Percentiles rank a stretch among this genome's conserved stretches.
These are phyloP conservation scores for Wiebesia pumilae DNA, from an alignment of 1,140 invertebrate species.

Conservation along the genomic window DNA sequence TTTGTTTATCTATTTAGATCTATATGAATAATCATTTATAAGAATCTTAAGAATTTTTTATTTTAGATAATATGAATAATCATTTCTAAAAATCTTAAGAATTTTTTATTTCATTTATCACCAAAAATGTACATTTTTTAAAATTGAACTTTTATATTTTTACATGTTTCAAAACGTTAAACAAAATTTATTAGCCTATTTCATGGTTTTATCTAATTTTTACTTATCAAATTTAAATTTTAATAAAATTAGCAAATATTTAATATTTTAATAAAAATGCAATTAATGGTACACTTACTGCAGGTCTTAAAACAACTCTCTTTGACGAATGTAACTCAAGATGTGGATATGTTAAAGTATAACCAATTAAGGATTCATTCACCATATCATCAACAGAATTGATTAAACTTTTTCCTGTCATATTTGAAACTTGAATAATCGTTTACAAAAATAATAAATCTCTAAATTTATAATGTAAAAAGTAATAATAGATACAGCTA, in stretches of 20 bases:
- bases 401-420: slow-evolving; percentile 79
- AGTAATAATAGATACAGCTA: neutral
- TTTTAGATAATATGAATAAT: no score
- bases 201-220: neutral
- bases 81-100: neutral
- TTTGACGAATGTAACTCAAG: slow-evolving; percentile 78
- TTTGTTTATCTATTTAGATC: neutral
- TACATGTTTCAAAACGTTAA: neutral
- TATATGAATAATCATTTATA: neutral
- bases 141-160: no score
- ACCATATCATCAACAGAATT: slow-evolving; percentile 81
- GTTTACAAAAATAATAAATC: neutral
- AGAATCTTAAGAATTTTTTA: neutral
- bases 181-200: neutral
- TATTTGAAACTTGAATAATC: neutral
- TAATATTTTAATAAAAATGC: neutral
- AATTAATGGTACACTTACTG: slow-evolving; percentile 64
- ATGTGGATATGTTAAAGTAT: slow-evolving; percentile 78
- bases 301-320: slow-evolving; percentile 77
- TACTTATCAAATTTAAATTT: no score
- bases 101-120: no score
- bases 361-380: slow-evolving; percentile 81
- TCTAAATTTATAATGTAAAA: neutral
- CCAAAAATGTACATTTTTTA: no score
- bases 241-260: neutral